A percentile compares a stretch with the other conserved stretches of the same genome.
phyloP scores from a whole-genome alignment of 2,888 invertebrate genomes.

The Phyllotreta cruciferae region DNA sequence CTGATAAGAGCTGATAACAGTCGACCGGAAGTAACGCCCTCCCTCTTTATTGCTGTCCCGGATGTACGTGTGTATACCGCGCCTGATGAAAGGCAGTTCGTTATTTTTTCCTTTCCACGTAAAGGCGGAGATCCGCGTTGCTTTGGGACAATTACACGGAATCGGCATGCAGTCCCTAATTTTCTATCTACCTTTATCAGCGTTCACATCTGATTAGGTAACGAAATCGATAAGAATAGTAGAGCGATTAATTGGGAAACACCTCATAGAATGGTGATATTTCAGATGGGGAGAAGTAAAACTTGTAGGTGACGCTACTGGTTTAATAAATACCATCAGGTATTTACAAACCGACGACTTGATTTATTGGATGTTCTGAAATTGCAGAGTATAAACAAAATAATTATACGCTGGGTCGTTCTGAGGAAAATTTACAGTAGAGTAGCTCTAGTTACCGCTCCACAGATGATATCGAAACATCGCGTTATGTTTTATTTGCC shows the following conservation, averaged over 20 bases:
- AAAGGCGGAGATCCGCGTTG: slow-evolving; percentile 46
- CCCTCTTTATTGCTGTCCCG: slow-evolving; percentile 53
- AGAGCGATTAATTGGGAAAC: too few relatives aligned
- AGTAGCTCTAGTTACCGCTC: slow-evolving; percentile 13
- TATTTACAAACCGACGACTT: slow-evolving; percentile 40
- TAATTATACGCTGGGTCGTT: slow-evolving; percentile 49
- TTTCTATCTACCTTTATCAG: too few relatives aligned
- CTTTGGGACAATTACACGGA: slow-evolving; percentile 3
- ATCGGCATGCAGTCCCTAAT: too few relatives aligned
- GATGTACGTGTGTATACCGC: slow-evolving; percentile 54
- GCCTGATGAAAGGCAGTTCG: slow-evolving; percentile 56
- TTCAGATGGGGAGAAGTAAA: background rate
- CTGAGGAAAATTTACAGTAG: slow-evolving; percentile 51
- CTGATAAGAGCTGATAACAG: slow-evolving; percentile 55
- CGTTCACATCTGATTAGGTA: too few relatives aligned
- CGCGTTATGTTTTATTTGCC: slow-evolving; percentile 27
- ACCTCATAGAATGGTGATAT: too few relatives aligned
- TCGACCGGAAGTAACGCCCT: slow-evolving; percentile 52
- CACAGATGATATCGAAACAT: slow-evolving; percentile 26
- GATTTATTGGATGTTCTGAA: slow-evolving; percentile 51
- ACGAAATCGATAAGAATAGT: too few relatives aligned
- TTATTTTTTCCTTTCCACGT: slow-evolving; percentile 50
- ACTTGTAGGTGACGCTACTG: slow-evolving; percentile 16
- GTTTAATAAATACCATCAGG: slow-evolving; percentile 22
- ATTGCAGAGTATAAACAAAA: slow-evolving; percentile 44